phyloP scores from a whole-genome alignment of 1,140 invertebrate species.

The Drosophila simulans region DNA sequence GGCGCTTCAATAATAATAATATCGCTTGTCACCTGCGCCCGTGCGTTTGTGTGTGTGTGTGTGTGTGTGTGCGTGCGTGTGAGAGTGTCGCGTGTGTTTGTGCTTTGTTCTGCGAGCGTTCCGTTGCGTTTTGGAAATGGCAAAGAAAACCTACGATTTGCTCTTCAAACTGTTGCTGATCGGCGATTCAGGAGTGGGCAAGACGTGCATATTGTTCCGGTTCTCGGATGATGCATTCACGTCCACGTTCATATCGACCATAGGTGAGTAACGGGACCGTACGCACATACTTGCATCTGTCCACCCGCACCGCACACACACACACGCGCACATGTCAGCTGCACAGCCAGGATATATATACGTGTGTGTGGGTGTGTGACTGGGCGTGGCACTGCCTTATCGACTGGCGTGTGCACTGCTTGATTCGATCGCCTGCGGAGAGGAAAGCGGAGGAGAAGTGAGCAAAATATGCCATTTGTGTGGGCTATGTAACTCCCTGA shows the following conservation, averaged over 20 bases:
- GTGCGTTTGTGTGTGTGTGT: slow-evolving; percentile 8
- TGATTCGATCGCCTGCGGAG: slow-evolving; percentile 44
- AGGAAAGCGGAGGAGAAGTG: too few species aligned
- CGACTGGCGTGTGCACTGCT: slow-evolving; percentile 13
- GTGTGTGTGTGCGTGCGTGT: slow-evolving; percentile 54
- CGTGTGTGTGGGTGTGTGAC: slow-evolving; percentile 26
- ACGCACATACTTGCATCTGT: slow-evolving; percentile 8
- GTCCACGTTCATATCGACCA: slow-evolving; percentile 99
- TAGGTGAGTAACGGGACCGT: slow-evolving; percentile 89
- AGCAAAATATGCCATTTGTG: too few species aligned
- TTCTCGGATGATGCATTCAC: slow-evolving; percentile 99
- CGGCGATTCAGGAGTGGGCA: slow-evolving; percentile 99
- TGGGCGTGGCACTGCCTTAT: slow-evolving; percentile 64
- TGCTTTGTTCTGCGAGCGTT: slow-evolving; percentile 55
- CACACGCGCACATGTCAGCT: slow-evolving; percentile 27
- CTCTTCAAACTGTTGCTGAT: slow-evolving; percentile 99
- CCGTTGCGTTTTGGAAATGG: slow-evolving; percentile 87
- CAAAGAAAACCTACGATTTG: slow-evolving; percentile 98
- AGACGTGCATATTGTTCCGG: slow-evolving; percentile 98
- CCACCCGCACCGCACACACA: slow-evolving; percentile 7
- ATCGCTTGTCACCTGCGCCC: slow-evolving; percentile 39
- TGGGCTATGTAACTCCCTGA: slow-evolving; percentile 1
- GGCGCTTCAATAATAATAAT: slow-evolving; percentile 20
- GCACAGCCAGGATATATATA: slow-evolving; percentile 40
- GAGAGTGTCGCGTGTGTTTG: slow-evolving; percentile 51